Percentiles rank a stretch among this genome's conserved stretches.
Conservation (phyloP, 2,113 vertebrate genomes). For the Nyctibius bracteatus region DNA sequence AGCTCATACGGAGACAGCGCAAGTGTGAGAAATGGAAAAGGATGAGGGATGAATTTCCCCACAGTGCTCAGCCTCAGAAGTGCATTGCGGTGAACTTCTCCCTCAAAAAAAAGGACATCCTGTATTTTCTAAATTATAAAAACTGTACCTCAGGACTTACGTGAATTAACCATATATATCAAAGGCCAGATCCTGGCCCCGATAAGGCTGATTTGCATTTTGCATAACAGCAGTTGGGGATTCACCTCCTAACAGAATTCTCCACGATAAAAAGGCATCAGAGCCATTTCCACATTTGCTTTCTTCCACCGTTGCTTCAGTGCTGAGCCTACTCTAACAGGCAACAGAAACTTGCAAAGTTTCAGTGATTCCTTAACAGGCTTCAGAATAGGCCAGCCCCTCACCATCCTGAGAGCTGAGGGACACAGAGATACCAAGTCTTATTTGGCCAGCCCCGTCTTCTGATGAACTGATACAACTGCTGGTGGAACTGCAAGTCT, state of each 20-base stretch:
- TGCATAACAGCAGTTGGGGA: not conserved
- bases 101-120: not conserved
- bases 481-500: not conserved
- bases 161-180: not conserved
- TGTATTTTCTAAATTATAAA: not conserved
- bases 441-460: not conserved
- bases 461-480: not conserved
- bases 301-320: not conserved
- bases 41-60: not conserved
- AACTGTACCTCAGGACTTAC: not conserved
- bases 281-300: not conserved
- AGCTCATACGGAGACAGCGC: not conserved
- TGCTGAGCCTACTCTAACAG: not conserved
- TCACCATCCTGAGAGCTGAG: not conserved
- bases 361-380: not conserved
- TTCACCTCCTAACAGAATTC: conserved; percentile 34
- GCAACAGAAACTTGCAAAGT: not conserved
- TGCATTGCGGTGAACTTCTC: not conserved
- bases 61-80: not conserved
- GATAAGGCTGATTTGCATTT: conserved; percentile 11
- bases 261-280: not conserved
- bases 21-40: not conserved
- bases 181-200: conserved; percentile 4
- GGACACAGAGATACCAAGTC: not conserved
- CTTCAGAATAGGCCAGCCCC: not conserved